Base-by-base conservation (phyloP, 2,888 invertebrate species). In the Chrysodeixis includens region DNA sequence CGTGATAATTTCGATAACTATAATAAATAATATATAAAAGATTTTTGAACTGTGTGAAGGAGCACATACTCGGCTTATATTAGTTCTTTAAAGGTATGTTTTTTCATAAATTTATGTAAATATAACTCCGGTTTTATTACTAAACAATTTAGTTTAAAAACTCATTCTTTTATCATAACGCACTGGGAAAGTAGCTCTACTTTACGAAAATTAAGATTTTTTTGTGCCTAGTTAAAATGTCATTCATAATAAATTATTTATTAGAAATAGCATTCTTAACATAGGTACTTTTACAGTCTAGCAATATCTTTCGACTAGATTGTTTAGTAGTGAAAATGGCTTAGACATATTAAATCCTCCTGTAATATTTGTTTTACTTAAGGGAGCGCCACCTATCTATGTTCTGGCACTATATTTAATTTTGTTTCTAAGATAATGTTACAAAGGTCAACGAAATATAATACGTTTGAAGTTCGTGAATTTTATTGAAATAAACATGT, bases 101-200 rank as follows among this genome's bases (percentile, higher is more conserved):
- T 66, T 78, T 78, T 66, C 73, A 65, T 73, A 78, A 71, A 78
- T 78, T 52, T 74, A 69, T 78, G 71, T 79, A 70, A 72, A 74
- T 75, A 65, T 59, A 63, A 14, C 35, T 65, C 71, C 64, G 62
- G 65, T 61, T 63, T 57, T 64, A 71, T 57, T 77, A 67, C 74
- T 79, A 63, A 64, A n/a, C 46, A 46, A 18, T 67, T 62, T 74
- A 69, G 30, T 61, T 70, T 14, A 1, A 46, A 46, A 9, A 46
- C 8, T 16, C 1, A 18, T 56, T 26, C 22, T 16, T 52, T 58
- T 53, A 57, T 10, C 52, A 20, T 65, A 69, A 65, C 55, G 74
- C 60, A 9, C 12, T 12, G 1, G 7, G 3, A 18, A 46, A 46
- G 46, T 46, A 9, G 9, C 46, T 18, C 46, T 18, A 18, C 9